phyloP scores from a whole-genome alignment of 2,797 vertebrate genomes.

The Sebastiscus tertius region DNA sequence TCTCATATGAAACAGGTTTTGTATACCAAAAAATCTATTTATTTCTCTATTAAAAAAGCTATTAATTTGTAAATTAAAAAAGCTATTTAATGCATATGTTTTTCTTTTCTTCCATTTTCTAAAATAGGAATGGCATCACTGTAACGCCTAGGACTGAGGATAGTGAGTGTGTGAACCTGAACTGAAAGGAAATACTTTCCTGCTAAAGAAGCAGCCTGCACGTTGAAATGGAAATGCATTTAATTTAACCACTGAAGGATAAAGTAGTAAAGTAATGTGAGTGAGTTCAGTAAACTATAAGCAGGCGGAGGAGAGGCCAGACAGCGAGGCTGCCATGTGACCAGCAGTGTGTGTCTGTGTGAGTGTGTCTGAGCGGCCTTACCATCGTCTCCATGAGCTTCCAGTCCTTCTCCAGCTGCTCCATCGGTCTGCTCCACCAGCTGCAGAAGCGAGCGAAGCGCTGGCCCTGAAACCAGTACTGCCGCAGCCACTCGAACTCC shows the following conservation, averaged over 20 bases:
- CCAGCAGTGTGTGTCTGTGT: background rate
- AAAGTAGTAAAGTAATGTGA: background rate
- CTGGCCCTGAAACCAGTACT: slow-evolving; percentile 98
- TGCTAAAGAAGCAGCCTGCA: background rate
- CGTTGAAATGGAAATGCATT: background rate
- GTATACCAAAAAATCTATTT: background rate
- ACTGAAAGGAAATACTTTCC: background rate
- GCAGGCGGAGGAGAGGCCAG: background rate
- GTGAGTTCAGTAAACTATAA: background rate
- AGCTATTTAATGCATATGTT: background rate
- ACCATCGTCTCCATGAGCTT: slow-evolving; percentile 95
- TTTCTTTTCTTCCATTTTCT: background rate
- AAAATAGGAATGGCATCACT: background rate
- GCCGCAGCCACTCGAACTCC: slow-evolving; percentile 96
- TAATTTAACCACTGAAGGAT: background rate
- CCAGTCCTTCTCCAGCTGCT: slow-evolving; percentile 91
- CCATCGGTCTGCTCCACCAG: slow-evolving; percentile 94
- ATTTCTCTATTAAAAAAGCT: background rate
- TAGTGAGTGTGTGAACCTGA: background rate
- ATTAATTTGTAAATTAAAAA: background rate
- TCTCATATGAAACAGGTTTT: background rate
- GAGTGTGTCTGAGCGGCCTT: slow-evolving; percentile 56
- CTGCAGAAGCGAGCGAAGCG: slow-evolving; percentile 91
- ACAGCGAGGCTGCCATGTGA: background rate
- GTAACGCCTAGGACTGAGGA: background rate